Base-by-base conservation (phyloP, 1,140 invertebrate genomes). In the Andrena cerasifolii region DNA sequence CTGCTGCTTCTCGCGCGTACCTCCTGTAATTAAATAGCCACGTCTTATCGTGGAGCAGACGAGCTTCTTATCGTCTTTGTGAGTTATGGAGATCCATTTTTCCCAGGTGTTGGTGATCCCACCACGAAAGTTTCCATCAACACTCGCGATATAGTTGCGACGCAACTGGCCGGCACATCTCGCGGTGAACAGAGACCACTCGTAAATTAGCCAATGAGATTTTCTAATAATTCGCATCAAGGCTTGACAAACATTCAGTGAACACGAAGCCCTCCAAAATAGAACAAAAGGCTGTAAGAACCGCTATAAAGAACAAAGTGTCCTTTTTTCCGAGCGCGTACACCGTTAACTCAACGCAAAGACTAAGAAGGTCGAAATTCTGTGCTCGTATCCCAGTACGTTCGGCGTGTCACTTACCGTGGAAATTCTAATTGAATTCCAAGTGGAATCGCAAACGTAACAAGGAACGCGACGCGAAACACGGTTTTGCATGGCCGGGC, bases 391-490 rank as follows among this genome's bases (percentile, higher is more conserved):
- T 24, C 10, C 24, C 31, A 36, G 21, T 18, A 28, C 73, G 53
- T 40, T 72, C 45, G 24, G 45, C 2, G 51, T 65, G 16, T 79
- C 76, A 83, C 59, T 84, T 84, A 84, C 36, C 82, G 49, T 62
- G 70, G 31, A 24, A 72, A 79, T 79, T 83, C 80, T 84, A 84
- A 84, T 84, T 84, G 71, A 72, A 71, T 79, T 66, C 53, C 80
- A 84, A 84, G 70, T 84, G 66, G 76, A 75, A 83, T 62, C 10
- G 76, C 59, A 84, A 84, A 84, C 80, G 59, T 14, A 79, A 83
- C 76, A 51, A 54, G 63, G 56, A 78, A 63, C 63, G 21, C 24
- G 54, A n/a, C 40, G 7, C 26, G 65, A 58, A 12, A 62, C 26
- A 28, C 43, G 59, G 33, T 68, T 77, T 65, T 47, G 45, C 12